These are phyloP conservation scores for Lipotes vexillifer DNA, from an alignment of 2,113 vertebrate species.

Conservation along the genomic window DNA sequence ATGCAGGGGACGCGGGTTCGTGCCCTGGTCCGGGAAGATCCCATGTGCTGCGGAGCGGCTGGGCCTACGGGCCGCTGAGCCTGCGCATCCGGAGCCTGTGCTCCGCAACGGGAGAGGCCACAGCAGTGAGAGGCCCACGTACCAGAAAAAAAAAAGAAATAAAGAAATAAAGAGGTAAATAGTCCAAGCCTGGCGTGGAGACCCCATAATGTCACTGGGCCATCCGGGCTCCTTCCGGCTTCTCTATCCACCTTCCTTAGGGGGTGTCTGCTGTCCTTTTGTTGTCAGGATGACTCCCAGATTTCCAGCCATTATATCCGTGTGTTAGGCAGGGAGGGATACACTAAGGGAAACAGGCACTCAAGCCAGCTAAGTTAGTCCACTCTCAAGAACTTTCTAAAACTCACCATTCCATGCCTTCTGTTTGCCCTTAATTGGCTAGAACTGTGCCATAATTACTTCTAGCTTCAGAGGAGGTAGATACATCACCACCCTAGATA, in stretches of 20 bases:
- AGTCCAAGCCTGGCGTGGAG: background rate
- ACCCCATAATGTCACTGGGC: background rate
- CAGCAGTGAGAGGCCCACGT: too few species aligned
- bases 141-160: background rate
- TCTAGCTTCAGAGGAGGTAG: background rate
- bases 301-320: background rate
- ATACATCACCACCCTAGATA: background rate
- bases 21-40: too few species aligned
- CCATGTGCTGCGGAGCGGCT: too few species aligned
- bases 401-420: background rate
- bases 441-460: background rate
- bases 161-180: background rate
- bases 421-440: background rate
- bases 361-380: background rate
- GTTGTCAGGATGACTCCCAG: background rate
- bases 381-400: background rate
- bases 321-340: background rate
- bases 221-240: background rate
- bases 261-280: background rate
- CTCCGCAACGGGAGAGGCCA: too few species aligned
- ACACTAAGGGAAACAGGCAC: background rate
- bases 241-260: background rate
- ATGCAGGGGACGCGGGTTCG: too few species aligned
- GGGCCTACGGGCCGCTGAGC: too few species aligned
- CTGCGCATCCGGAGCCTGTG: too few species aligned